Evolutionary conservation across 2,888 invertebrate genomes (phyloP), one percentile per base, ranked within the genome.

Genomic region (Ceriagrion tenellum): DNA sequence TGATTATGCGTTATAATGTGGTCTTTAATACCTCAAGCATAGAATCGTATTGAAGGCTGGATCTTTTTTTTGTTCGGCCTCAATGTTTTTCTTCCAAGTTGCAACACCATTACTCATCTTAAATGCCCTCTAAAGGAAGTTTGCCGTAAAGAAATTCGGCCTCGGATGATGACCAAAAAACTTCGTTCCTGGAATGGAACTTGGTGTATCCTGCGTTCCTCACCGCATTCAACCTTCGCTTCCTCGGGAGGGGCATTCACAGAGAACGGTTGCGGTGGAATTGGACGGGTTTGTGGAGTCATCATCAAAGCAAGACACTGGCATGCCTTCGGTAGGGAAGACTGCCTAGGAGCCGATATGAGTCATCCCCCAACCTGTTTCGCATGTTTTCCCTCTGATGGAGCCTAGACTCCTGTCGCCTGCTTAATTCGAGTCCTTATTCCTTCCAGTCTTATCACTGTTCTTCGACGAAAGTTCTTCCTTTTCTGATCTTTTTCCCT

Each of bases 391-490:
- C 69, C 81, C 81, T 13, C 30, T 81, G 35, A 8, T 81, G 81
- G 81, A 81, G 81, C 81, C 81, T 35, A 35, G 81, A 81, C 81
- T 81, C 81, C 81, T 81, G 81, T 35, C 81, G 81, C 35, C 81
- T 35, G 1, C 3, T 30, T 81, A 74, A 81, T 81, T 81, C 13
- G 81, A 81, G 12, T 35, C 81, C 81, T 81, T 16, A 35, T 35
- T 81, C 81, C 35, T 18, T 81, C 81, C 81, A 10, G 12, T 69
- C 4, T 47, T 47, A 47, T 2, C 47, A 2, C 8, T 47, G 8
- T 47, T 47, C 47, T 47, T 47, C 47, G 4, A 8, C 47, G 47
- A 47, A 59, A 59, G 2, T 20, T 59, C 59, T 59, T 59, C 59
- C 59, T 47, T 18, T 10, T n/a, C 69, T 8, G 8, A 8, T 69